These are phyloP conservation scores for Cynaeus angustus DNA, from an alignment of 2,888 invertebrate species.

Conservation along the genomic window DNA sequence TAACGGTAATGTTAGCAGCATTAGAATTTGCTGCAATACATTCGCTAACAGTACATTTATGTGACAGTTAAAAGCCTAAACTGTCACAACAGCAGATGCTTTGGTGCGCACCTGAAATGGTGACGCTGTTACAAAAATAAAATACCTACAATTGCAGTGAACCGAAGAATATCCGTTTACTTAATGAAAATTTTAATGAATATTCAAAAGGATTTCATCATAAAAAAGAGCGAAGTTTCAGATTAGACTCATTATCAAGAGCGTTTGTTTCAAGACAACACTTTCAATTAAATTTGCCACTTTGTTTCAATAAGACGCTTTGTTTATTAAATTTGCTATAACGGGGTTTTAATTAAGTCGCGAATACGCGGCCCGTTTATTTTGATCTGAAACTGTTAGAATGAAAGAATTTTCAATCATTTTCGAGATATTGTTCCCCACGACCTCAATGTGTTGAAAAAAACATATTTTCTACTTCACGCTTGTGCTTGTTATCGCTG, in stretches of 20 bases:
- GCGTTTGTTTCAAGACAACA: neutral
- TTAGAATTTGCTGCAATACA: constrained; percentile 12
- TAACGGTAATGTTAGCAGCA: constrained; percentile 10
- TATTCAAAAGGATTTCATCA: constrained; percentile 7
- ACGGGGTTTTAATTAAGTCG: constrained; percentile 12
- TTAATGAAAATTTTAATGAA: neutral
- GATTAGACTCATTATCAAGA: neutral
- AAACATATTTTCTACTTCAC: neutral
- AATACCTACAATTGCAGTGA: neutral
- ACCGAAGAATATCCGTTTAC: neutral
- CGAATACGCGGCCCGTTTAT: neutral
- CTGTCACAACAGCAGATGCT: constrained; percentile 29
- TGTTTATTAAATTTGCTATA: constrained; percentile 32
- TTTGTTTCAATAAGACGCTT: neutral
- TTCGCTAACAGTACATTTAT: constrained; percentile 29
- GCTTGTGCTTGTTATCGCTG: neutral
- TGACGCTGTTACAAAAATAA: constrained; percentile 8
- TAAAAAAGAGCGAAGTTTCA: neutral
- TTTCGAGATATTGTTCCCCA: neutral
- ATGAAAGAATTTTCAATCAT: neutral
- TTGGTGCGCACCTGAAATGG: constrained; percentile 27
- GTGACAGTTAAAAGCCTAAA: constrained; percentile 32
- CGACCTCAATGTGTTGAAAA: neutral
- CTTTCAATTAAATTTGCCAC: constrained; percentile 15
- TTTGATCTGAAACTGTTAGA: neutral